A percentile compares a stretch with the other conserved stretches of the same genome.
phyloP scores from a whole-genome alignment of 2,797 vertebrate genomes.

The Pangasius larnaudii region DNA sequence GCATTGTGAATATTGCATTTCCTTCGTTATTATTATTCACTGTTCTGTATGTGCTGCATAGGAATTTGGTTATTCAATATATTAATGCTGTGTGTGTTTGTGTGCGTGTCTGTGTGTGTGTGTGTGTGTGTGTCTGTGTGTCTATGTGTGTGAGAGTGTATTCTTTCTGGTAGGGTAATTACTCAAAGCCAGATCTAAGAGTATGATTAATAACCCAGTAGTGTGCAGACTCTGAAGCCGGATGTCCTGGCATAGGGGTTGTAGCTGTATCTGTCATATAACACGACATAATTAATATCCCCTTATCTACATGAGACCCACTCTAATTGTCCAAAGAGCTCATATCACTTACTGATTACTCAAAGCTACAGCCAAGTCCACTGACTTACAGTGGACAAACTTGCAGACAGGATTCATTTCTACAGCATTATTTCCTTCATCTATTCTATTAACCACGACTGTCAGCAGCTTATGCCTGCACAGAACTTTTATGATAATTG shows the following conservation, averaged over 20 bases:
- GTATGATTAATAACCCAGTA: constrained; percentile 78
- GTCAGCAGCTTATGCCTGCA: not conserved
- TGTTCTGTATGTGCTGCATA: not conserved
- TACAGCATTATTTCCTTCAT: not conserved
- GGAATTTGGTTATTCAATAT: constrained; percentile 18
- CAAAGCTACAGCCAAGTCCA: not conserved
- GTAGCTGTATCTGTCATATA: constrained; percentile 65
- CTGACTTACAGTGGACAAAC: not conserved
- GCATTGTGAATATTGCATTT: constrained; percentile 26
- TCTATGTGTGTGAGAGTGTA: constrained; percentile 42
- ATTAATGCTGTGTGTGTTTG: not conserved
- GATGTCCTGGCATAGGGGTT: constrained; percentile 70
- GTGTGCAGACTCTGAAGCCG: constrained; percentile 69
- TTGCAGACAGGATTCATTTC: not conserved
- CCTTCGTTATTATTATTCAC: constrained; percentile 19
- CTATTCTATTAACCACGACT: not conserved
- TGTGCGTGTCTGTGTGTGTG: constrained; percentile 3
- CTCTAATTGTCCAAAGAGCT: constrained; percentile 17
- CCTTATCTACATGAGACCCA: constrained; percentile 33
- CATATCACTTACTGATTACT: constrained; percentile 34
- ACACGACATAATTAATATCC: constrained; percentile 65
- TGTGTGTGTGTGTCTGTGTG: constrained; percentile 33
- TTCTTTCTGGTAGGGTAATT: constrained; percentile 70
- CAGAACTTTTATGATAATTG: not conserved
- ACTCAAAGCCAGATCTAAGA: constrained; percentile 72